These are phyloP conservation scores for Papilio polytes DNA, from an alignment of 1,140 invertebrate species.

Conservation along the genomic window DNA sequence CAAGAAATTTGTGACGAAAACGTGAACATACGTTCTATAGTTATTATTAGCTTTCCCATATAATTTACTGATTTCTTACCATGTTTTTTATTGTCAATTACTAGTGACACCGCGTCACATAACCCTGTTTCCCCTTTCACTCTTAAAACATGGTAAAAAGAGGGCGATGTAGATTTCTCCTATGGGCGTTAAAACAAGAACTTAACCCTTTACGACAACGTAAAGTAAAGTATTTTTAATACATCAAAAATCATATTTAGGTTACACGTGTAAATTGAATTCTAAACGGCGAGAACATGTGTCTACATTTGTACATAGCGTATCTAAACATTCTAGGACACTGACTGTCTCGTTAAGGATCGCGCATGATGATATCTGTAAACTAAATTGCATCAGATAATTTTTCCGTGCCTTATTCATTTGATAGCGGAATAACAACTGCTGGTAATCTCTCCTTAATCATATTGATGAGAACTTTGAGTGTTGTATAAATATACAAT, in stretches of 20 bases:
- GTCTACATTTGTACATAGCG: background rate
- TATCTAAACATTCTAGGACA: slow-evolving; percentile 30
- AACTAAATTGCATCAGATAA: slow-evolving; percentile 24
- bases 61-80: background rate
- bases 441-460: background rate
- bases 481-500: background rate
- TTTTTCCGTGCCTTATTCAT: background rate
- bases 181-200: no score
- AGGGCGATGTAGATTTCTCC: no score
- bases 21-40: background rate
- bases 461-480: background rate
- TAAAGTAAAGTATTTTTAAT: no score
- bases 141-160: no score
- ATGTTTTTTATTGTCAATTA: background rate
- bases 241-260: background rate
- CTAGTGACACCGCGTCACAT: background rate
- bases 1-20: background rate
- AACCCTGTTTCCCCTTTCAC: no score
- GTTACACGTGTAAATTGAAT: background rate
- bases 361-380: slow-evolving; percentile 10
- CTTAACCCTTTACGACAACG: no score
- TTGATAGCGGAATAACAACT: slow-evolving; percentile 7
- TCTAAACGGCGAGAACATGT: background rate
- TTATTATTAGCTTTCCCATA: background rate
- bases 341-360: background rate